A percentile compares a stretch with the other conserved stretches of the same genome.
phyloP scores from a whole-genome alignment of 53 echinoderm and acorn worm genomes.

The Paracentrotus lividus region DNA sequence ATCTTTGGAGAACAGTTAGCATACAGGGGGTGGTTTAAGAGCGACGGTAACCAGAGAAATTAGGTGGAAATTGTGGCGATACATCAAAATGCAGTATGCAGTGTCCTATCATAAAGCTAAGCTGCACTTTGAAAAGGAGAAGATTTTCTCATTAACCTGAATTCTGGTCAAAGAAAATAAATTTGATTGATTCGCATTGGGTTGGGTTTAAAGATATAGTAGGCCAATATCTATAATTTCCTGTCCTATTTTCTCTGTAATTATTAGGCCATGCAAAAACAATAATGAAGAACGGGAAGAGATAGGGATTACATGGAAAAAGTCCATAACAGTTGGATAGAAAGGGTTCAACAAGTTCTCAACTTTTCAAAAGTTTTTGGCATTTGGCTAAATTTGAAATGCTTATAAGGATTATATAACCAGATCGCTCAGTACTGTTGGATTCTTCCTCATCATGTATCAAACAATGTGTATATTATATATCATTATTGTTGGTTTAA shows the following conservation, averaged over 20 bases:
- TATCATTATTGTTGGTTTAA: no score
- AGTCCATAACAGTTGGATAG: neutral
- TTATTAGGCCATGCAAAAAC: neutral
- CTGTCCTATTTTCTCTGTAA: neutral
- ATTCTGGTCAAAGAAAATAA: neutral
- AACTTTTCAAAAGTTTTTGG: neutral
- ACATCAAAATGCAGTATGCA: conserved; percentile 23
- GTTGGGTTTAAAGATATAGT: neutral
- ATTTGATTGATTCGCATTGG: conserved; percentile 32
- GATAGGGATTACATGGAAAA: neutral
- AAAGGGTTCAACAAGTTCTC: neutral
- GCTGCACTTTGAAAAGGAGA: conserved; percentile 6
- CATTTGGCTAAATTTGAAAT: no score
- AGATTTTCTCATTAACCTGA: conserved; percentile 22
- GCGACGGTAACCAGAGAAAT: neutral
- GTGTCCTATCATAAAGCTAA: neutral
- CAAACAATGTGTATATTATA: no score
- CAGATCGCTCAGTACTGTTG: no score
- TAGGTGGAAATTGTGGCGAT: conserved; percentile 19
- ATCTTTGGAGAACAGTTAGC: conserved; percentile 32
- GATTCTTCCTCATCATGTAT: no score
- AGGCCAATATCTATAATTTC: neutral
- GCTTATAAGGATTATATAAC: no score
- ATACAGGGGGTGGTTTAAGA: conserved; percentile 2
- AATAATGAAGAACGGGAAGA: neutral